These are phyloP conservation scores for Gonatopus flavifemur DNA, from an alignment of 1,140 invertebrate genomes.

Conservation along the genomic window DNA sequence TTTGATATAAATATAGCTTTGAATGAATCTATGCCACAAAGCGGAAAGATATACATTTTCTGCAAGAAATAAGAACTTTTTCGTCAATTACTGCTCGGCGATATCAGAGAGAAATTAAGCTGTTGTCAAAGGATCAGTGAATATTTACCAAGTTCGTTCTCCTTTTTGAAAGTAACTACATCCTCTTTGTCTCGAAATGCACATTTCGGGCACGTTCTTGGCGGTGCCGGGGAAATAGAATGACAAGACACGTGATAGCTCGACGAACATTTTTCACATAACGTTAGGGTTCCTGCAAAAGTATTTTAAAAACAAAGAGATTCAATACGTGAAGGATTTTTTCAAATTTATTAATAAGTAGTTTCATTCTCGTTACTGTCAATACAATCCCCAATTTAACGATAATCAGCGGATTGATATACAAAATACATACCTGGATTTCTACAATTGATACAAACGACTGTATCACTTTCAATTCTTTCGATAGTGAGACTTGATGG, in stretches of 20 bases:
- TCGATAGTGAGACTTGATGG: slow-evolving; percentile 47
- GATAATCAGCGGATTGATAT: too few species aligned
- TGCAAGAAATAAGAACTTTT: slow-evolving; percentile 43
- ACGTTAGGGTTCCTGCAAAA: slow-evolving; percentile 48
- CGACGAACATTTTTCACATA: slow-evolving; percentile 56
- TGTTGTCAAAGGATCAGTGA: slow-evolving; percentile 19
- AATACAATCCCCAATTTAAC: too few species aligned
- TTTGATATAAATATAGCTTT: too few species aligned
- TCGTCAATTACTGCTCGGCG: slow-evolving; percentile 42
- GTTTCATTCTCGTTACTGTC: too few species aligned
- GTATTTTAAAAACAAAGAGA: slow-evolving; percentile 23
- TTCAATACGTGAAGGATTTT: background rate
- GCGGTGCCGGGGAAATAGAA: slow-evolving; percentile 36
- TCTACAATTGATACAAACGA: slow-evolving; percentile 54
- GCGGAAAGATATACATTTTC: too few species aligned
- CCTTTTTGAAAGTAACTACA: slow-evolving; percentile 28
- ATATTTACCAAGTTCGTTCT: slow-evolving; percentile 45
- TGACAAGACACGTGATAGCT: slow-evolving; percentile 61
- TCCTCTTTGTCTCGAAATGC: slow-evolving; percentile 23
- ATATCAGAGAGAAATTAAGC: slow-evolving; percentile 17
- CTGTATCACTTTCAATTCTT: slow-evolving; percentile 48
- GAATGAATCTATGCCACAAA: too few species aligned
- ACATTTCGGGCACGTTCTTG: slow-evolving; percentile 47
- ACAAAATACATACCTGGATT: slow-evolving; percentile 48
- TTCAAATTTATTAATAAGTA: slow-evolving; percentile 8